Conservation (phyloP, 2,888 invertebrate species). For the Criorhina ranunculi region DNA sequence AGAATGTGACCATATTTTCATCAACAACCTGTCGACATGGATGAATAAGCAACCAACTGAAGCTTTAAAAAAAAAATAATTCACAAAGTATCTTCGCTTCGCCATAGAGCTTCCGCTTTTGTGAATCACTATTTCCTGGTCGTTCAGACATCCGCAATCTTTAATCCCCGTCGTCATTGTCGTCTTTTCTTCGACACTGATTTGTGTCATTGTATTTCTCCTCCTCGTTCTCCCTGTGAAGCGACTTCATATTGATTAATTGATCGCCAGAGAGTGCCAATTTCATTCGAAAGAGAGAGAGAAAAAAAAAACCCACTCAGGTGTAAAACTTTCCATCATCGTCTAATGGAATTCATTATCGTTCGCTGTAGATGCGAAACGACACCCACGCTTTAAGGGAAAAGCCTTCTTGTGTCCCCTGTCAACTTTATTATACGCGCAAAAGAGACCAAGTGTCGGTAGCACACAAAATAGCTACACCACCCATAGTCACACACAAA, state of each 20-base stretch:
- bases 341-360: slow-evolving; percentile 74
- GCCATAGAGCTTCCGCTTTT: slow-evolving; percentile 32
- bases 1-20: slow-evolving; percentile 45
- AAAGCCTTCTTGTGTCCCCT: slow-evolving; percentile 59
- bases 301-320: slow-evolving; percentile 47
- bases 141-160: slow-evolving; percentile 40
- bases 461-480: slow-evolving; percentile 32
- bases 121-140: slow-evolving; percentile 56
- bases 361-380: slow-evolving; percentile 44
- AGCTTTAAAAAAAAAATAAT: slow-evolving; percentile 53
- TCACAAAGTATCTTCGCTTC: neutral
- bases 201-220: slow-evolving; percentile 61
- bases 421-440: slow-evolving; percentile 57
- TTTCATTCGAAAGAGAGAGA: slow-evolving; percentile 41
- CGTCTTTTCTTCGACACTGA: slow-evolving; percentile 38
- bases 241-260: slow-evolving; percentile 66
- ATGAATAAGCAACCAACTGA: slow-evolving; percentile 52
- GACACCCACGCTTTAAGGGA: slow-evolving; percentile 12
- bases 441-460: slow-evolving; percentile 49
- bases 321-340: slow-evolving; percentile 75
- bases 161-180: slow-evolving; percentile 23
- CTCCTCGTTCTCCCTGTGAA: slow-evolving; percentile 4
- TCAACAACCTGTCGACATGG: slow-evolving; percentile 46
- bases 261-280: slow-evolving; percentile 66
- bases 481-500: neutral